These are phyloP conservation scores for Hesperophylax magnus DNA, from an alignment of 1,140 invertebrate genomes.

Conservation along the genomic window DNA sequence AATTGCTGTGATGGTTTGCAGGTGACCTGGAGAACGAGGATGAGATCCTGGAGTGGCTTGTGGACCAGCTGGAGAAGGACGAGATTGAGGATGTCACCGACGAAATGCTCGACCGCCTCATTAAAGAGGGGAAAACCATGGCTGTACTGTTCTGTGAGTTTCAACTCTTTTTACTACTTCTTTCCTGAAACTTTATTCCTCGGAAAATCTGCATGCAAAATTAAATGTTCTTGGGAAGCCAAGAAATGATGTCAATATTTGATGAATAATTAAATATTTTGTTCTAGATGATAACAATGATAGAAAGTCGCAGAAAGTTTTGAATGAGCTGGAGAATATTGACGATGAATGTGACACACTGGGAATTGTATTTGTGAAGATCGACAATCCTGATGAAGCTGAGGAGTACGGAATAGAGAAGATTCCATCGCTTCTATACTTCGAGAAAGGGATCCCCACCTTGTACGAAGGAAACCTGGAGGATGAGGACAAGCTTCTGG, in stretches of 20 bases:
- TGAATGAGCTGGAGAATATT: constrained; percentile 94
- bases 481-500: constrained; percentile 91
- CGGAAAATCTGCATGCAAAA: too few relatives aligned
- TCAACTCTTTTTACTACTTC: background rate
- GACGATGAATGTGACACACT: constrained; percentile 93
- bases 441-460: constrained; percentile 91
- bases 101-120: constrained; percentile 91
- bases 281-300: constrained; percentile 91
- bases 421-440: constrained; percentile 88
- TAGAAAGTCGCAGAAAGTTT: constrained; percentile 86
- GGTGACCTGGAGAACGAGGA: constrained; percentile 93
- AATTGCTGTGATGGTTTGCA: constrained; percentile 58
- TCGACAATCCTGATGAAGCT: constrained; percentile 91
- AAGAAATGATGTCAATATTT: too few relatives aligned
- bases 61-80: constrained; percentile 89
- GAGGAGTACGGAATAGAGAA: constrained; percentile 93
- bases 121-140: constrained; percentile 90
- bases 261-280: constrained; percentile 17
- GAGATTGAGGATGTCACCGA: constrained; percentile 96
- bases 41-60: constrained; percentile 90
- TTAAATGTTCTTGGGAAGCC: too few relatives aligned
- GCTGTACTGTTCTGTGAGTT: constrained; percentile 93
- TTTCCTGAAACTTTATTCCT: too few relatives aligned
- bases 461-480: constrained; percentile 92
- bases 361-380: constrained; percentile 92